Base-by-base conservation (phyloP, 2,113 vertebrate species). In the Sula dactylatra region DNA sequence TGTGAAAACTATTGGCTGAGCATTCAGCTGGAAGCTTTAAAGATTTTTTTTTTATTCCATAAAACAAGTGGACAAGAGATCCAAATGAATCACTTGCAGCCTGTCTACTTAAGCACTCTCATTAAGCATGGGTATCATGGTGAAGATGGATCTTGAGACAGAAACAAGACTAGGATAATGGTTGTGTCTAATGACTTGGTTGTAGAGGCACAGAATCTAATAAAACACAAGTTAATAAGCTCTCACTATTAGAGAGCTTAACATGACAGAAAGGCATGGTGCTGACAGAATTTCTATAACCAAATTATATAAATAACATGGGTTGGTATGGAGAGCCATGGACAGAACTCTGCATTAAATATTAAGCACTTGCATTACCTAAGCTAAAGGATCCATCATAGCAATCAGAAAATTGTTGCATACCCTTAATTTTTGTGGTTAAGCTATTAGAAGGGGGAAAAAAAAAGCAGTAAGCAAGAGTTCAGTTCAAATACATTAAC, bases 161-260 rank as follows among this genome's bases (percentile, higher is more conserved):
- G 88, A 85, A 96, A 87, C 0, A 0, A 89, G 52, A 69, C 36
- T 29, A 61, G 84, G 77, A 25, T 94, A 96, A 94, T 87, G 81
- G 83, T 45, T 91, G 54, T 88, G 72, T 55, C 94, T 97, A 97
- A 97, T 91, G 89, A 90, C 84, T 91, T 85, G 61, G 86, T 72
- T 87, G 80, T 82, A 94, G 94, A 94, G 86, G 81, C 58, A 95
- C 25, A 82, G 77, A 87, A 84, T 72, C 70, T 93, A 96, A 94
- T 94, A 94, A 94, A 91, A 58, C 66, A 80, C 40, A 58, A 93
- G 96, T 85, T 96, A 97, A 95, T 95, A 94, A 94, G 91, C 81
- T 94, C 50, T 84, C 45, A 61, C 91, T 90, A 16, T 79, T 66
- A 92, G 66, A 73, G 62, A 90, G 80, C 59, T 88, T 95, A 94